Evolutionary conservation across 2,113 vertebrate genomes (phyloP).

Genomic region (Origma solitaria): DNA sequence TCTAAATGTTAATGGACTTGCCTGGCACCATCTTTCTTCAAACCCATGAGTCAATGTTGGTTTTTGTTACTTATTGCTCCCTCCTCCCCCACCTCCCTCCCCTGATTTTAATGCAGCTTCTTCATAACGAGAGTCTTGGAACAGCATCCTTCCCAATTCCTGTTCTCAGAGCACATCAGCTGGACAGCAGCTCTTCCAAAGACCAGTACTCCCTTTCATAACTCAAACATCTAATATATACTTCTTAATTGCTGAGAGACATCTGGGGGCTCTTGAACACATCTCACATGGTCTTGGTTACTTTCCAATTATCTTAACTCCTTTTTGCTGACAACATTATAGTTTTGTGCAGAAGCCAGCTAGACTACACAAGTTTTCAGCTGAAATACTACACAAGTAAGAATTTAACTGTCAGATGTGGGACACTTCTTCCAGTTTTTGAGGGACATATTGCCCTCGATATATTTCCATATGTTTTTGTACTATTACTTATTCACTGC

Average conservation of each 20-base stretch:
- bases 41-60: not conserved
- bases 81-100: rapidly evolving
- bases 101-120: not conserved
- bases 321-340: not conserved
- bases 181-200: not conserved
- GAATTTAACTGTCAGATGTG: not conserved
- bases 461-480: not conserved
- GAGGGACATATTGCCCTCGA: not conserved
- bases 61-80: not conserved
- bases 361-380: not conserved
- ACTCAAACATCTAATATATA: not conserved
- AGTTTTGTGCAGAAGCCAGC: not conserved
- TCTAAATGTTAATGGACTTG: not conserved
- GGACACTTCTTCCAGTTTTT: not conserved
- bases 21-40: not conserved
- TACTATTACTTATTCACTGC: not conserved
- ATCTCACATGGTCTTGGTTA: not conserved
- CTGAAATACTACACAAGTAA: not conserved
- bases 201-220: not conserved
- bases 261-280: not conserved
- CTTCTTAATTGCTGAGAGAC: not conserved
- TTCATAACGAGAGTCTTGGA: not conserved
- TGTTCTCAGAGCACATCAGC: not conserved
- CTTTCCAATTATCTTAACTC: not conserved
- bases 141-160: not conserved